phyloP scores from a whole-genome alignment of 2,113 vertebrate species.

The Nesoenas mayeri region DNA sequence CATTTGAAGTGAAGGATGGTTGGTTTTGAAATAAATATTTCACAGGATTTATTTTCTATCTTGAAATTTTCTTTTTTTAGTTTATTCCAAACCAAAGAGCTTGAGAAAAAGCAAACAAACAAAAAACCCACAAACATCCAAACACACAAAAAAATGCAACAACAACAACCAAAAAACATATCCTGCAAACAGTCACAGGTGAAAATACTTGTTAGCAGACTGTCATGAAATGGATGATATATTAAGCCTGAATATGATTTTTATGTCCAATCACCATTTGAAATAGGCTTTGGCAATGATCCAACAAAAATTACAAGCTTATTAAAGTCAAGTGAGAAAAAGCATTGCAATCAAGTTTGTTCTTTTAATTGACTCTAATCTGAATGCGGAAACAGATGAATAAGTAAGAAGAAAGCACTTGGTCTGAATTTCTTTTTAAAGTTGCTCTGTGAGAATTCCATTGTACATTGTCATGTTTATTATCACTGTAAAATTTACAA shows the following conservation, averaged over 20 bases:
- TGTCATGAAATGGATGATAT: not conserved
- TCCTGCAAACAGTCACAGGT: not conserved
- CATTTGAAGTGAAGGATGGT: not conserved
- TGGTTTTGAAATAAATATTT: not conserved
- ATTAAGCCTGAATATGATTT: not conserved
- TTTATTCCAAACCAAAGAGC: not conserved
- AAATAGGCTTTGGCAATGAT: conserved; percentile 7
- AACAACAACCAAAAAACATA: too few relatives aligned
- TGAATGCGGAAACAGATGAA: conserved; percentile 19
- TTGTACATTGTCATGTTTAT: conserved; percentile 20
- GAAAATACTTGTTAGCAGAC: conserved; percentile 33
- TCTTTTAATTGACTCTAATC: conserved; percentile 55
- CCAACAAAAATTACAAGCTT: conserved; percentile 60
- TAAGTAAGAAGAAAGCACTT: conserved; percentile 14
- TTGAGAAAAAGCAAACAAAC: not conserved
- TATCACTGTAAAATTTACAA: not conserved
- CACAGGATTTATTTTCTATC: not conserved
- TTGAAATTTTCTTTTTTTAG: not conserved
- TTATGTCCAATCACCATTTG: conserved; percentile 47
- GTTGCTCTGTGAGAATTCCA: not conserved
- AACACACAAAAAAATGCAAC: not conserved
- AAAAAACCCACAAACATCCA: too few relatives aligned
- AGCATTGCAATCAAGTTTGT: conserved; percentile 47
- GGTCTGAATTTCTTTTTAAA: not conserved
- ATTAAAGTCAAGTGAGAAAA: conserved; percentile 59